phyloP scores from a whole-genome alignment of 2,888 invertebrate genomes.

The Oscheius sp. region DNA sequence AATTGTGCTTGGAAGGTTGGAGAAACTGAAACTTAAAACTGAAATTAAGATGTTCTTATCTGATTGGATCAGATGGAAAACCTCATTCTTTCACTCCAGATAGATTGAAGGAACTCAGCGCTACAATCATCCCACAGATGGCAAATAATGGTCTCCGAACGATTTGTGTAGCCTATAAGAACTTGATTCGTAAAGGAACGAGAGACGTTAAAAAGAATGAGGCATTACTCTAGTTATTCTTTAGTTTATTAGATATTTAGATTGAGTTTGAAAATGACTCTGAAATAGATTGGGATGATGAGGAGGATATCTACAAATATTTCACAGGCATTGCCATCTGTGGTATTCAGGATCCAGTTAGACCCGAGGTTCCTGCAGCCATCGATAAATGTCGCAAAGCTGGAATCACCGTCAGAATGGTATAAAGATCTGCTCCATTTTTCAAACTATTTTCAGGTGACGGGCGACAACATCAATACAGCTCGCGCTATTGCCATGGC shows the following conservation, averaged over 20 bases:
- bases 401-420: constrained; percentile 83
- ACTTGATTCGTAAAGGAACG: constrained; percentile 51
- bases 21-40: not conserved
- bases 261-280: constrained; percentile 57
- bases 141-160: constrained; percentile 72
- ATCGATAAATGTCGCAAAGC: constrained; percentile 91
- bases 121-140: constrained; percentile 50
- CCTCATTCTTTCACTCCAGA: constrained; percentile 69
- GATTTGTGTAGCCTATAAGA: constrained; percentile 74
- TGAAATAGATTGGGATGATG: constrained; percentile 81
- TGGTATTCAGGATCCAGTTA: constrained; percentile 88
- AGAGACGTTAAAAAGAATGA: constrained; percentile 52
- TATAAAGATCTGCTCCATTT: constrained; percentile 5
- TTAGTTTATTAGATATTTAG: constrained; percentile 30
- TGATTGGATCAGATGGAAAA: constrained; percentile 70
- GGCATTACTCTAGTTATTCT: constrained; percentile 22
- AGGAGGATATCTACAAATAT: constrained; percentile 88
- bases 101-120: constrained; percentile 63
- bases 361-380: constrained; percentile 86
- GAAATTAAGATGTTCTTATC: constrained; percentile 70
- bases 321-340: constrained; percentile 94
- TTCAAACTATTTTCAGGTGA: constrained; percentile 65
- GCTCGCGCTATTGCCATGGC: constrained; percentile 96
- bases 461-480: constrained; percentile 79
- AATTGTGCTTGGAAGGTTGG: constrained; percentile 71